These are phyloP conservation scores for Cyclopterus lumpus DNA, from an alignment of 2,797 vertebrate genomes.

Conservation along the genomic window DNA sequence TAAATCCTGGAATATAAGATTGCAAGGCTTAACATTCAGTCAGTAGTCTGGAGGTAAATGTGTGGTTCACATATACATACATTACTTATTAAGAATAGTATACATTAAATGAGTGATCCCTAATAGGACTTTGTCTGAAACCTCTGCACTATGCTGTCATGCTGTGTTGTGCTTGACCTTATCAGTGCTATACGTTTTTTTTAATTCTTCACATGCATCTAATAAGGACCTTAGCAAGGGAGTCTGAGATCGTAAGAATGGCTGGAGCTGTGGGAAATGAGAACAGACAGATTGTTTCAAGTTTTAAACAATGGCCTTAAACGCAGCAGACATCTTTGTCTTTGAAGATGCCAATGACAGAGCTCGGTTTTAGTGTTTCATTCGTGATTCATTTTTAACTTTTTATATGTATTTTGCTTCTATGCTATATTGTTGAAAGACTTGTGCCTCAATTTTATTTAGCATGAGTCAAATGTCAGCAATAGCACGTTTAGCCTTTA, in stretches of 20 bases:
- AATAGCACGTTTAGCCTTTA: not conserved
- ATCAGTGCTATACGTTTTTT: conserved; percentile 27
- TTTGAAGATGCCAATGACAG: conserved; percentile 1
- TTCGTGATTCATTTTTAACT: conserved; percentile 11
- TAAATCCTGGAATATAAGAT: not conserved
- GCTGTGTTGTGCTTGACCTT: conserved; percentile 14
- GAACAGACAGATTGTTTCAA: conserved; percentile 21
- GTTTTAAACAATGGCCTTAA: conserved; percentile 19
- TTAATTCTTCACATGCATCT: conserved; percentile 28
- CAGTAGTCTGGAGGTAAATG: not conserved
- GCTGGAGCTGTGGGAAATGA: conserved; percentile 25
- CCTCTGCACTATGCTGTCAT: conserved; percentile 9
- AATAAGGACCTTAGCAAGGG: conserved; percentile 59
- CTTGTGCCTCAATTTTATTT: not conserved
- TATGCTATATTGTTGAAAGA: not conserved
- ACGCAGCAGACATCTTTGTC: not conserved
- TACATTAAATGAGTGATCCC: conserved; percentile 1
- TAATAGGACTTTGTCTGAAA: conserved; percentile 14
- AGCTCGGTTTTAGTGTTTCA: not conserved
- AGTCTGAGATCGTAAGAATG: conserved; percentile 47
- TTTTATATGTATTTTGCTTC: not conserved
- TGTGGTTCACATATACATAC: not conserved
- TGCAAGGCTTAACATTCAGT: not conserved
- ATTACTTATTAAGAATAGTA: too few species aligned
- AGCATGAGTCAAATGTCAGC: not conserved